A percentile compares a stretch with the other conserved stretches of the same genome.
phyloP scores from a whole-genome alignment of 2,888 invertebrate species.

The Hypolimnas misippus region DNA sequence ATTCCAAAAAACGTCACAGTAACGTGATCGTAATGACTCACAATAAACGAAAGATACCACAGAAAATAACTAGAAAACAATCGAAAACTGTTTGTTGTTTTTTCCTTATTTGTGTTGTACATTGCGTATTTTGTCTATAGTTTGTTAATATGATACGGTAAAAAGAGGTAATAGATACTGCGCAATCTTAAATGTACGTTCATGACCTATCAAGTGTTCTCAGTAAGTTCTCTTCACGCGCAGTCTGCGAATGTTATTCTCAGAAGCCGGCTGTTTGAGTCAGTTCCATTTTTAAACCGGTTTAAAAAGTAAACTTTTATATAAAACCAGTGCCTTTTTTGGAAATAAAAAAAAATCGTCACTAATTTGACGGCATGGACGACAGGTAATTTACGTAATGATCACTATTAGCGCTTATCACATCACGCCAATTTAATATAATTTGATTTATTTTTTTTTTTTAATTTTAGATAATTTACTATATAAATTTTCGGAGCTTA shows the following conservation, averaged over 20 bases:
- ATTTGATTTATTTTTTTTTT: slow-evolving; percentile 44
- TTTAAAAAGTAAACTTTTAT: slow-evolving; percentile 50
- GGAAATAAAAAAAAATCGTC: slow-evolving; percentile 27
- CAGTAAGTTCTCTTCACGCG: slow-evolving; percentile 44
- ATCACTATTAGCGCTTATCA: slow-evolving; percentile 1
- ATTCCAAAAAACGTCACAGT: slow-evolving; percentile 8
- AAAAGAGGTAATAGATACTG: slow-evolving; percentile 44
- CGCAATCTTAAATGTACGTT: slow-evolving; percentile 24
- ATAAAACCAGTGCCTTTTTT: slow-evolving; percentile 30
- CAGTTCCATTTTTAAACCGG: slow-evolving; percentile 55
- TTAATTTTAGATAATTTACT: slow-evolving; percentile 67
- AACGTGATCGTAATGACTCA: slow-evolving; percentile 3
- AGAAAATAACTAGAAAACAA: slow-evolving; percentile 1
- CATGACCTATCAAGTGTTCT: slow-evolving; percentile 39
- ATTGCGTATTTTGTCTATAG: background rate
- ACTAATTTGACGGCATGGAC: slow-evolving; percentile 29
- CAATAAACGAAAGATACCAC: background rate
- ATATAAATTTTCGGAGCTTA: slow-evolving; percentile 61
- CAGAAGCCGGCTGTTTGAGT: slow-evolving; percentile 62
- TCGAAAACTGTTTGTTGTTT: background rate
- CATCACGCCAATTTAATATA: background rate
- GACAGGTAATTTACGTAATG: slow-evolving; percentile 35
- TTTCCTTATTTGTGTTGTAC: background rate
- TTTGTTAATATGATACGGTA: slow-evolving; percentile 12
- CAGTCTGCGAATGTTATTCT: slow-evolving; percentile 71